A percentile compares a stretch with the other conserved stretches of the same genome.
Evolutionary conservation across 2,113 vertebrate genomes (phyloP).

Genomic region (Ochotona curzoniae): DNA sequence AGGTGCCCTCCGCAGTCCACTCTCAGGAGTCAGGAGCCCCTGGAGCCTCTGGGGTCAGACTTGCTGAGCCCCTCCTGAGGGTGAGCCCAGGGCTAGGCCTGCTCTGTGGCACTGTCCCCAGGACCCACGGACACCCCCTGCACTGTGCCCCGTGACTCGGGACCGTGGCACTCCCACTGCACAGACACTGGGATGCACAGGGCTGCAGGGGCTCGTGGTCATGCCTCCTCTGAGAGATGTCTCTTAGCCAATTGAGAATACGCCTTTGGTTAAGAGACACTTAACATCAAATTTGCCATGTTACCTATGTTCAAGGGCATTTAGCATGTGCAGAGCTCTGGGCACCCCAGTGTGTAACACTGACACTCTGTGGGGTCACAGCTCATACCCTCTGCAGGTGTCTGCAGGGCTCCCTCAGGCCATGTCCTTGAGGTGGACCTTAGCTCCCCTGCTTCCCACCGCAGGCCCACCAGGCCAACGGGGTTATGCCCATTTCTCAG

Average conservation of each 20-base stretch:
- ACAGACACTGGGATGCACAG: background rate
- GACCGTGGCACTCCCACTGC: rapidly evolving
- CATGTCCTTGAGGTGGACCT: background rate
- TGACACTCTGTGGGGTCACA: background rate
- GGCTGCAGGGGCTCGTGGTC: background rate
- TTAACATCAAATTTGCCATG: background rate
- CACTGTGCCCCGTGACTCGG: rapidly evolving
- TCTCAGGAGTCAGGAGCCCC: background rate
- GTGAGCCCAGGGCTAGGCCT: rapidly evolving
- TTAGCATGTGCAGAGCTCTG: rapidly evolving
- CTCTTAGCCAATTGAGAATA: background rate
- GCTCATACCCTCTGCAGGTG: too few relatives aligned
- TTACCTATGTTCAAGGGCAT: background rate
- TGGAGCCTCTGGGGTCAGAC: background rate
- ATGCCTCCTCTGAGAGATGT: background rate
- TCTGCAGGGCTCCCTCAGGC: background rate
- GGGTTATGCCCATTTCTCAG: background rate
- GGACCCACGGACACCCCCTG: rapidly evolving
- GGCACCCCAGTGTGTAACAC: background rate
- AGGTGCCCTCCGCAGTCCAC: background rate
- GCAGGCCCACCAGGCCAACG: too few relatives aligned
- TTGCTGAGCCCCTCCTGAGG: rapidly evolving
- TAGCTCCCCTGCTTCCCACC: too few relatives aligned
- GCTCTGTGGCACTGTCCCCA: background rate
- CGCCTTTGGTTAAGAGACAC: background rate